phyloP scores from a whole-genome alignment of 2,113 vertebrate genomes.

The Crotalus viridis region DNA sequence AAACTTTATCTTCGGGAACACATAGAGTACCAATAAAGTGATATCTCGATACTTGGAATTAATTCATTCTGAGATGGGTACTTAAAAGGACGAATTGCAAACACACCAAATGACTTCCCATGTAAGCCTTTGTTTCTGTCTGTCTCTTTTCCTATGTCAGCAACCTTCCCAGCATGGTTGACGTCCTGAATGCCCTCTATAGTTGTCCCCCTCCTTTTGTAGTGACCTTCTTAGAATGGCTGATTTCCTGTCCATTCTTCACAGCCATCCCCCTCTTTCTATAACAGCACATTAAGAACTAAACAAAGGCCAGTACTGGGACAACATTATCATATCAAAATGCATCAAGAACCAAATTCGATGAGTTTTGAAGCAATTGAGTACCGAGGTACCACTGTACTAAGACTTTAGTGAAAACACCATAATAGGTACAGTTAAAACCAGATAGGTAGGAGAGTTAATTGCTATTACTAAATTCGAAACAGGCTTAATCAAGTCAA shows the following conservation, averaged over 20 bases:
- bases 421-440: background rate
- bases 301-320: background rate
- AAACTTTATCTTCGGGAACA: background rate
- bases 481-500: background rate
- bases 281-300: background rate
- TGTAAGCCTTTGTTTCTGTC: background rate
- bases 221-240: background rate
- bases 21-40: background rate
- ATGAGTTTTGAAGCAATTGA: background rate
- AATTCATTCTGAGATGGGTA: background rate
- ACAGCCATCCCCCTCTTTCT: background rate
- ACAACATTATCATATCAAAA: background rate
- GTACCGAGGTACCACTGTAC: background rate
- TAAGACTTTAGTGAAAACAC: background rate
- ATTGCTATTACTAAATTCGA: background rate
- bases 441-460: background rate
- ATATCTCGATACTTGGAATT: no score
- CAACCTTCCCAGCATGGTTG: no score
- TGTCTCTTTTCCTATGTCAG: background rate
- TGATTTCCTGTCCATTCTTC: background rate
- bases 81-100: background rate
- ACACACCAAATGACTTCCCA: background rate
- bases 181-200: no score
- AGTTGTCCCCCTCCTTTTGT: no score
- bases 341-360: background rate